A percentile compares a stretch with the other conserved stretches of the same genome.
These are phyloP conservation scores for Vanessa atalanta DNA, from an alignment of 1,140 invertebrate genomes.

Conservation along the genomic window DNA sequence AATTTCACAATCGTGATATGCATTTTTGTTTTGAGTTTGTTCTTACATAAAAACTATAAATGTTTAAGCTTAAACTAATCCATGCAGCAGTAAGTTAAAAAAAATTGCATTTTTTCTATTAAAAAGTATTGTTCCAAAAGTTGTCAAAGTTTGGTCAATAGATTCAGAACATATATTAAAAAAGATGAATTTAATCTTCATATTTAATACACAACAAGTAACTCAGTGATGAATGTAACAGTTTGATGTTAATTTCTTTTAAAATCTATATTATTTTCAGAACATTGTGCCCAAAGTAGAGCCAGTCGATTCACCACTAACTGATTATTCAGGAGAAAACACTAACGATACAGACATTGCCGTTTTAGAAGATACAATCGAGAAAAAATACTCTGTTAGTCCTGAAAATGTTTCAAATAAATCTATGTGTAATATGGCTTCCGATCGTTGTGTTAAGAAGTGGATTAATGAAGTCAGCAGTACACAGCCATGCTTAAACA, in stretches of 20 bases:
- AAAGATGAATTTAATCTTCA: too few species aligned
- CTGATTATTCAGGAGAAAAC: slow-evolving; percentile 72
- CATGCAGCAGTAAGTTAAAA: too few species aligned
- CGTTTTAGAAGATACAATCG: slow-evolving; percentile 57
- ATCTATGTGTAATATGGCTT: slow-evolving; percentile 42
- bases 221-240: neutral
- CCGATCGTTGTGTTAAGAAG: slow-evolving; percentile 58
- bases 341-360: slow-evolving; percentile 73
- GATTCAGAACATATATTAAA: too few species aligned
- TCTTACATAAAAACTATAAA: too few species aligned
- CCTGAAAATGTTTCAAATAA: slow-evolving; percentile 52
- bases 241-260: neutral
- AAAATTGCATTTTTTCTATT: too few species aligned
- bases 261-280: slow-evolving; percentile 49
- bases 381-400: slow-evolving; percentile 64
- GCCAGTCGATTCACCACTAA: slow-evolving; percentile 67
- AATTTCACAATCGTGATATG: too few species aligned
- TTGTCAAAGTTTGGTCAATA: too few species aligned
- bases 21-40: too few species aligned
- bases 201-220: too few species aligned
- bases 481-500: slow-evolving; percentile 69
- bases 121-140: too few species aligned
- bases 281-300: slow-evolving; percentile 70
- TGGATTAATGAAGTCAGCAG: slow-evolving; percentile 74
- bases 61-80: too few species aligned